Base-by-base conservation (phyloP, 2,888 invertebrate species). In the Troides helena region DNA sequence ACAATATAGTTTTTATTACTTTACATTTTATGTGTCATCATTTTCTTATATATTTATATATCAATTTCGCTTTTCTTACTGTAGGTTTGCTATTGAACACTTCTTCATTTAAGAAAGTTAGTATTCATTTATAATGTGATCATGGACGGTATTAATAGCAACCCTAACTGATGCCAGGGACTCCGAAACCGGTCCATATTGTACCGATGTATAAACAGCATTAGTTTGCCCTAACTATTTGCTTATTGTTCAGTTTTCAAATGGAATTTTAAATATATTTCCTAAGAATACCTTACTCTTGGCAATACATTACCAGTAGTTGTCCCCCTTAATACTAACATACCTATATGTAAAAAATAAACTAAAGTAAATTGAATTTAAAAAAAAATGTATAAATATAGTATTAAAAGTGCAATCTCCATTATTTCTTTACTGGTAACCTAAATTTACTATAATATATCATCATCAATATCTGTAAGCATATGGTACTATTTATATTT, bases 131-230 rank as follows among this genome's bases (percentile, higher is more conserved):
- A 39, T 39, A 39, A 39, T 7, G 7, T 39, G 10, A 39, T 10
- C 8, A 39, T 10, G 0, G 5, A 50, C 2, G 50, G 18, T 50
- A 5, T 18, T 56, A 1, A 56, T n/a, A 39, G 36, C 65, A 69
- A 30, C 69, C 69, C 69, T 69, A 57, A 8, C 21, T 39, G 57
- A 57, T 62, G 56, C 46, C 61, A 65, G 56, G 21, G 59, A 12
- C 61, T 63, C 10, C 56, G 4, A 65, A 36, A 65, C 69, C 65
- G 65, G 62, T 39, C 53, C 39, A 56, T 65, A 65, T 65, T 61
- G 65, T 30, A 62, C 61, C 65, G 57, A 59, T 50, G 64, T 68
- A 59, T 59, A 69, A 61, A 65, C 65, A 46, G 23, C 65, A 62
- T 69, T 57, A 57, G 62, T 62, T 69, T 46, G 39, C 17, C 43